Percentiles rank a stretch among this genome's conserved stretches.
Conservation (phyloP, 2,888 invertebrate genomes). For the Machimus atricapillus region DNA sequence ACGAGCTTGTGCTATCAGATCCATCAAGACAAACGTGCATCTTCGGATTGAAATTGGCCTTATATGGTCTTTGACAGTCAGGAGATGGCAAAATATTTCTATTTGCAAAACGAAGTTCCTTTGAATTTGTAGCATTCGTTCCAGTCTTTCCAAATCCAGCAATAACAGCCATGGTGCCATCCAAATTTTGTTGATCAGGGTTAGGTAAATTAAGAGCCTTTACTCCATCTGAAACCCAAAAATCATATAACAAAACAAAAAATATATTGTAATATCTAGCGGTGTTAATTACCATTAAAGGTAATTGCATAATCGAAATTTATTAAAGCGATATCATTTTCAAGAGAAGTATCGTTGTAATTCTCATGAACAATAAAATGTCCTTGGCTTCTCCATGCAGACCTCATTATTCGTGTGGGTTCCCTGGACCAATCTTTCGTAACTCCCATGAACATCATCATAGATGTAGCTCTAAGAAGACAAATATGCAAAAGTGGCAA, state of each 20-base stretch:
- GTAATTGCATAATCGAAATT: neutral
- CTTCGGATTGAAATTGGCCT: neutral
- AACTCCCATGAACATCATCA: neutral
- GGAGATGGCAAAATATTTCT: neutral
- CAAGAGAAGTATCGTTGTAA: constrained; percentile 51
- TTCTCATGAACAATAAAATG: neutral
- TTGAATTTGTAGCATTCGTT: neutral
- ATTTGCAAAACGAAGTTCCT: neutral
- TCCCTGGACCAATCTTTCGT: neutral
- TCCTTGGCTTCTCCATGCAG: neutral
- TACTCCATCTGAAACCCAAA: neutral
- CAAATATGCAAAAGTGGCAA: neutral
- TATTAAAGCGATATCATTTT: constrained; percentile 55
- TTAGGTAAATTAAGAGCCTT: neutral
- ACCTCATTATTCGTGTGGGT: neutral
- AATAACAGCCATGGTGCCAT: neutral
- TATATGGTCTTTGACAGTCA: neutral
- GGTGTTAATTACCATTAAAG: neutral
- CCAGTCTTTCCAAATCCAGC: neutral
- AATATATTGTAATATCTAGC: no score
- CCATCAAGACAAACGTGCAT: constrained; percentile 59
- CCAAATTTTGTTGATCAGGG: neutral
- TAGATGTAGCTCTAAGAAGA: neutral
- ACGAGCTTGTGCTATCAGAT: constrained; percentile 54
- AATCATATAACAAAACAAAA: neutral